Evolutionary conservation across 2,113 vertebrate species (phyloP).

Genomic region (Grammatotria lemairii): DNA sequence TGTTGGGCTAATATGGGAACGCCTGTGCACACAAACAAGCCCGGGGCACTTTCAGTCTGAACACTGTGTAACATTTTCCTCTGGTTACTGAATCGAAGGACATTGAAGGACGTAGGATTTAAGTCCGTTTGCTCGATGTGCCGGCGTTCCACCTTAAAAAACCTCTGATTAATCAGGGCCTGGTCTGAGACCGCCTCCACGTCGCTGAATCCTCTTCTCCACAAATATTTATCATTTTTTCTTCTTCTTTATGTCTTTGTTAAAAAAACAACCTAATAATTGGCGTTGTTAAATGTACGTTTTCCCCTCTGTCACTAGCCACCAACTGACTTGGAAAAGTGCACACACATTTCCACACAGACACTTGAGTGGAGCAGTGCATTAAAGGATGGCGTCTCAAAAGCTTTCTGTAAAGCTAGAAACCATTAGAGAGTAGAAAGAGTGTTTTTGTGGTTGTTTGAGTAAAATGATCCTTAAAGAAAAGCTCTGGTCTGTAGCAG

Average conservation of each 20-base stretch:
- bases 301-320: neutral
- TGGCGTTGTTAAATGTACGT: neutral
- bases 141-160: neutral
- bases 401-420: neutral
- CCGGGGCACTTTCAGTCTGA: neutral
- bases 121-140: neutral
- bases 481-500: neutral
- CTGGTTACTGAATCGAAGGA: neutral
- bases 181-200: neutral
- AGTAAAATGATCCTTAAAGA: neutral
- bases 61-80: neutral
- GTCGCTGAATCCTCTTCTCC: neutral
- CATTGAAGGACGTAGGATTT: neutral
- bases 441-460: neutral
- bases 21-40: neutral
- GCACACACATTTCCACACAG: neutral
- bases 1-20: neutral
- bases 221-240: neutral
- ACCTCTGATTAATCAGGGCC: neutral
- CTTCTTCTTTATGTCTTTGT: neutral
- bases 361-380: neutral
- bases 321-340: neutral
- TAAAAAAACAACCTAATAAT: neutral
- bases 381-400: neutral
- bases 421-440: neutral